Evolutionary conservation across 2,888 invertebrate genomes (phyloP), one percentile per base, ranked within the genome.

Genomic region (Parascotia fuliginaria): DNA sequence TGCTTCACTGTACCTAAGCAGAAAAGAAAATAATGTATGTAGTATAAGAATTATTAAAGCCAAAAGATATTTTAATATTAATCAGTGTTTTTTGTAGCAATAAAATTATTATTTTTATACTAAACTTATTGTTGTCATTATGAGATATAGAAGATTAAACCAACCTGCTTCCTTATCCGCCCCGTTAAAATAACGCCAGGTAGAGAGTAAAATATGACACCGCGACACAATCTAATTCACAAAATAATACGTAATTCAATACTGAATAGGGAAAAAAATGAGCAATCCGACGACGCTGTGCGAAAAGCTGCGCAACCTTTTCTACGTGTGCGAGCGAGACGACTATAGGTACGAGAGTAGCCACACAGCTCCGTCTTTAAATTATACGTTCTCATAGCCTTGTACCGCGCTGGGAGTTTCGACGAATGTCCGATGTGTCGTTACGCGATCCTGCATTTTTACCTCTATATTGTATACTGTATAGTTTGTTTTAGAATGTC

Each of bases 1-100:
- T 97, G 97, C 85, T 98, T 98, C 86, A 74, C 73, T 5, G 87
- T 90, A 1, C 81, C 85, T 1, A 86, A 79, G 58, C 66, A 72
- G 2, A 85, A 81, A 59, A 77, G 56, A 58, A 81, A 82, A 73
- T 83, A 66, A 44, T 34, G 24, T 7, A 36, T 9, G 0, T 6
- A 15, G 31, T 13, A 9, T 34, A 11, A 1, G 15, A 29, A 11
- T 0, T 12, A 22, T 9, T 16, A 3, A 32, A 11, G n/a, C 9
- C 12, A 31, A 31, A 32, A 14, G 19, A 12, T 45, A 32, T 32
- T 45, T 27, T 31, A 9, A 29, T n/a, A 1, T 15, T 34, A 13
- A 1, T 24, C 24, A 24, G 24, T 24, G 24, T 24, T 24, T 19
- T 19, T 3, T n/a, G 5, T 19, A 24, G 7, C 24, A 24, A 51